Conservation (phyloP, 2,888 invertebrate genomes). For the Oscheius onirici region DNA sequence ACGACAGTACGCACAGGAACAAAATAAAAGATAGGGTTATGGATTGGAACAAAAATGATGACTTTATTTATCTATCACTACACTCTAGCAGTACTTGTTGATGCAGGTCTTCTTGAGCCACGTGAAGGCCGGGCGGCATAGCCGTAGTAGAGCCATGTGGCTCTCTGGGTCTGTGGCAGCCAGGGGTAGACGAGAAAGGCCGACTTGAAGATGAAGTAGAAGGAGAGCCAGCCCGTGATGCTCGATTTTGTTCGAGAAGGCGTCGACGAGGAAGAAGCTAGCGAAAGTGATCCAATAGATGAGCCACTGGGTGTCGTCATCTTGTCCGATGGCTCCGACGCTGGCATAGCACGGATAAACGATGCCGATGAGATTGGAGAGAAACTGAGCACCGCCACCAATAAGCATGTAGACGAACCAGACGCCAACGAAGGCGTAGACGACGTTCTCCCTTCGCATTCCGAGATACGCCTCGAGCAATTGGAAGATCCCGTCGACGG, state of each 20-base stretch:
- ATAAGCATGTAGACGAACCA: conserved; percentile 88
- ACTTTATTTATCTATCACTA: no score
- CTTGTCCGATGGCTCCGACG: conserved; percentile 75
- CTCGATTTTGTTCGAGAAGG: conserved; percentile 90
- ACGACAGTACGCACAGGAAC: no score
- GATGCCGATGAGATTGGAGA: conserved; percentile 93
- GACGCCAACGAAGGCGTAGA: conserved; percentile 76
- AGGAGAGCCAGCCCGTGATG: conserved; percentile 85
- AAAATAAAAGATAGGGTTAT: no score
- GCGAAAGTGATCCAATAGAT: conserved; percentile 97
- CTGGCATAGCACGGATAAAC: conserved; percentile 88
- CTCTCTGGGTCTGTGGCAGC: conserved; percentile 73
- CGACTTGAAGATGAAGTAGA: conserved; percentile 76
- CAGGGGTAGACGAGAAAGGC: conserved; percentile 74
- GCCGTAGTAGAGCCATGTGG: conserved; percentile 72
- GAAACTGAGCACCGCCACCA: conserved; percentile 90
- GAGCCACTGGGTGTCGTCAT: conserved; percentile 81
- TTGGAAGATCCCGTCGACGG: conserved; percentile 37
- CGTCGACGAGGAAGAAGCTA: conserved; percentile 87
- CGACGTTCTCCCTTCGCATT: conserved; percentile 39
- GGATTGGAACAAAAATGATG: no score
- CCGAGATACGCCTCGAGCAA: conserved; percentile 40
- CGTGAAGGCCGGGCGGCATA: conserved; percentile 73
- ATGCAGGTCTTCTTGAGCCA: conserved; percentile 2
- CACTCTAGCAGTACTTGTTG: not conserved